Evolutionary conservation across 2,797 vertebrate species (phyloP).

Genomic region (Ataeniobius toweri): DNA sequence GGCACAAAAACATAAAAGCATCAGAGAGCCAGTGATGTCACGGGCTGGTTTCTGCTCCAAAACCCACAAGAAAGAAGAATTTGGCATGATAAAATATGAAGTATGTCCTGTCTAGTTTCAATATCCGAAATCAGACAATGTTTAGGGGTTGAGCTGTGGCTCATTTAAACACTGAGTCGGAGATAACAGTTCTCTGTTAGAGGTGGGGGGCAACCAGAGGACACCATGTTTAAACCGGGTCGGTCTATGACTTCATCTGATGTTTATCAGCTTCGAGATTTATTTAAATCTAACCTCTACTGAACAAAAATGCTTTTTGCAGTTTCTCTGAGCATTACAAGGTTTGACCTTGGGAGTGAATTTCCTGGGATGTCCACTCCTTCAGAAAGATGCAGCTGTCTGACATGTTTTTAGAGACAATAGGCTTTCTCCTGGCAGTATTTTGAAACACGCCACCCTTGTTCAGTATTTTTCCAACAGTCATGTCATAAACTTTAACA

Average conservation of each 20-base stretch:
- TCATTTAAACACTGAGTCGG: conserved; percentile 36
- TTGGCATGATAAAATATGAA: conserved; percentile 37
- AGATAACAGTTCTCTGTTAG: conserved; percentile 34
- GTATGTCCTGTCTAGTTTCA: conserved; percentile 41
- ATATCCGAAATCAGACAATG: conserved; percentile 51
- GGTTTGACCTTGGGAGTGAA: no score
- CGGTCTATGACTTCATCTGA: no score
- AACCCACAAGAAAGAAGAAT: conserved; percentile 46
- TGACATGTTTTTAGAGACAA: no score
- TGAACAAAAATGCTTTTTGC: background rate
- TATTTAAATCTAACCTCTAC: background rate
- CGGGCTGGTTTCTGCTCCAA: background rate
- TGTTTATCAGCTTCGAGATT: no score
- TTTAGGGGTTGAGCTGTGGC: conserved; percentile 9
- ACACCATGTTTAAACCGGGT: conserved; percentile 18
- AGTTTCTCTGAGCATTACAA: no score
- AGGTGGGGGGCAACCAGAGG: conserved; percentile 47
- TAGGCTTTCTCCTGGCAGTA: no score
- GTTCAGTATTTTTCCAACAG: no score
- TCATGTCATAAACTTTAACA: no score
- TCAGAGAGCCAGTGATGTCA: conserved; percentile 33
- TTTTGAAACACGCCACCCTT: no score
- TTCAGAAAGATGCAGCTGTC: no score
- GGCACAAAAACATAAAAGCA: conserved; percentile 2
- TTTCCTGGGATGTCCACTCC: no score